A percentile compares a stretch with the other conserved stretches of the same genome.
These are phyloP conservation scores for Sturnira hondurensis DNA, from an alignment of 2,113 vertebrate genomes.

Conservation along the genomic window DNA sequence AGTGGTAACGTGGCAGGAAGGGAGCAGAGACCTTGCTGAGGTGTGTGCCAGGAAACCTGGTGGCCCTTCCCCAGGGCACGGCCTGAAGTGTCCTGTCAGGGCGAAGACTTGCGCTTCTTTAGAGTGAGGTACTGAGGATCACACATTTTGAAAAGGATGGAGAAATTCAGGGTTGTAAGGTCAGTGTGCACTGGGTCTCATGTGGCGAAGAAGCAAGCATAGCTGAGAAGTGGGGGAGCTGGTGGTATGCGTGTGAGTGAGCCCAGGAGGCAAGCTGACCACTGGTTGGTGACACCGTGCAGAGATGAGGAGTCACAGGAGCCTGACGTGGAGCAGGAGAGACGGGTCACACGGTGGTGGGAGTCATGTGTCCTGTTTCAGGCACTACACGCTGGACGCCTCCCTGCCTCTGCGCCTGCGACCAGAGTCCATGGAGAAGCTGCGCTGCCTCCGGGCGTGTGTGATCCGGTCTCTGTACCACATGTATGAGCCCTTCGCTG, in stretches of 20 bases:
- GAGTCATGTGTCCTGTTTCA: slow-evolving; percentile 77
- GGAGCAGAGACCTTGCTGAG: background rate
- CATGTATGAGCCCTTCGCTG: slow-evolving; percentile 94
- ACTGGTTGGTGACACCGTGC: background rate
- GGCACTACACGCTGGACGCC: slow-evolving; percentile 90
- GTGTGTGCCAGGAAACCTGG: background rate
- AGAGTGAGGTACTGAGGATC: background rate
- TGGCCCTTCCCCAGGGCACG: background rate
- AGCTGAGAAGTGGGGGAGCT: background rate
- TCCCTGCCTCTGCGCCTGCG: slow-evolving; percentile 91
- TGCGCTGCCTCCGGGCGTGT: slow-evolving; percentile 89
- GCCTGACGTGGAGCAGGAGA: background rate
- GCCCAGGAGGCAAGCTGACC: background rate
- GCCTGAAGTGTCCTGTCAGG: background rate
- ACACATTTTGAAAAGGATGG: background rate
- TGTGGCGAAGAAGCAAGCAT: background rate
- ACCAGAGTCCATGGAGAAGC: slow-evolving; percentile 89
- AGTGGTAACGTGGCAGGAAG: background rate
- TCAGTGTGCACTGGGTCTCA: background rate
- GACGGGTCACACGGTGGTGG: slow-evolving; percentile 51
- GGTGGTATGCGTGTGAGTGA: background rate
- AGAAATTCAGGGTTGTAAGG: background rate
- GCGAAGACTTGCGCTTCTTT: background rate
- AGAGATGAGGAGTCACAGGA: background rate
- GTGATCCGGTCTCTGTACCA: slow-evolving; percentile 98